A percentile compares a stretch with the other conserved stretches of the same genome.
These are phyloP conservation scores for Bombus soroeensis DNA, from an alignment of 1,140 invertebrate species.

Conservation along the genomic window DNA sequence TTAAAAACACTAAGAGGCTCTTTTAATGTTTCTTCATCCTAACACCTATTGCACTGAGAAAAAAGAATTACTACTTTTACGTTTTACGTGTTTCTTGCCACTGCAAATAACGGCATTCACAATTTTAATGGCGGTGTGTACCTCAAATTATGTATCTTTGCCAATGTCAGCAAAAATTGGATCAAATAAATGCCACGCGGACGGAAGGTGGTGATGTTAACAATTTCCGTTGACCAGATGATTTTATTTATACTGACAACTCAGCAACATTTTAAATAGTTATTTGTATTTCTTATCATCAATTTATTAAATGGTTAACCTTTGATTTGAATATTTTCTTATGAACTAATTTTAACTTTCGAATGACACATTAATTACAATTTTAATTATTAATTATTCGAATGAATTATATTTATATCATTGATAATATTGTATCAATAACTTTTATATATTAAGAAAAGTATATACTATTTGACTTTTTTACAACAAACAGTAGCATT, in stretches of 20 bases:
- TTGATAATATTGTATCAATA: neutral
- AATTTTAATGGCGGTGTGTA: conserved; percentile 49
- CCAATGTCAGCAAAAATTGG: neutral
- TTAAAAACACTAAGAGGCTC: neutral
- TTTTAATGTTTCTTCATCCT: neutral
- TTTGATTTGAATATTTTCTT: neutral
- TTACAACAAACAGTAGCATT: neutral
- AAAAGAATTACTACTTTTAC: conserved; percentile 33
- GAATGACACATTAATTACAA: neutral
- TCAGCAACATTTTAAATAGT: neutral
- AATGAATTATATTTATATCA: neutral
- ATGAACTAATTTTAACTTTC: neutral
- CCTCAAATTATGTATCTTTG: neutral
- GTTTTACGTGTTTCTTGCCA: conserved; percentile 43
- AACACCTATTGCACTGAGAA: neutral
- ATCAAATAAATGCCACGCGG: conserved; percentile 33
- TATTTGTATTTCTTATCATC: neutral
- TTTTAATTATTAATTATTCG: no score
- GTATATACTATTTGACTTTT: neutral
- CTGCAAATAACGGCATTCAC: conserved; percentile 48
- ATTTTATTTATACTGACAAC: conserved; percentile 18
- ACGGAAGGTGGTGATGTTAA: conserved; percentile 26
- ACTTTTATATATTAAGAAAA: neutral
- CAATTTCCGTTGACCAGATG: conserved; percentile 37
- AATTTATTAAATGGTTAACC: no score